Base-by-base conservation (phyloP, 2,888 invertebrate genomes). In the Drepana falcataria region DNA sequence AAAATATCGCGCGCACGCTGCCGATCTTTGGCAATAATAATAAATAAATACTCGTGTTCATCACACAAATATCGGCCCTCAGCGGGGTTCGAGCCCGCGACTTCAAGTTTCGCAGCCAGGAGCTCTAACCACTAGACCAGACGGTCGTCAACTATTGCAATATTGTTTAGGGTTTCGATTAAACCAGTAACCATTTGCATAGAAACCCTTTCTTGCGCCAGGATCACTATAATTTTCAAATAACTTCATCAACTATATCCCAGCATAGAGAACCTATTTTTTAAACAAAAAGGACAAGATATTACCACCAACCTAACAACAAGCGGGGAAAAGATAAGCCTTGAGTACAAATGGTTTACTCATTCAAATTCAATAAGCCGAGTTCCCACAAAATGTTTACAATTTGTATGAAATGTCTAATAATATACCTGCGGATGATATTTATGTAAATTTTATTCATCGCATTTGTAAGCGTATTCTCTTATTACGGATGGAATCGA, bases 371-470 rank as follows among this genome's bases (percentile, higher is more conserved):
- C 51, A 51, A 51, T 51, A 51, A 40, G 33, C 40, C 34, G 40
- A 40, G 40, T 21, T 35, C 34, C 51, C 51, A 35, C 51, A 51
- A 51, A 51, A 51, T 51, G 41, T 51, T 40, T n/a, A 51, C 51
- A 51, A 40, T 51, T 51, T n/a, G 51, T 40, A 51, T 33, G 51
- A 34, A 49, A 49, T 35, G 48, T 47, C 52, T 49, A 53, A 49
- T 47, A 52, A 55, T 52, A 55, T 41, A 48, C 48, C 48, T 54
- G 49, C 47, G 44, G 40, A 41, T 40, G 40, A 35, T 49, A 48
- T 59, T 58, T 56, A 59, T 57, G 51, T 48, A 55, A 61, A 61
- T 60, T 58, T 56, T 55, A 56, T 54, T 55, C 48, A 52, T 61
- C 53, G 51, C 41, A 51, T 61, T 58, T 58, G 58, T 55, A 61